Percentiles rank a stretch among this genome's conserved stretches.
Conservation (phyloP, 2,888 invertebrate species). For the Phortica okadai region DNA sequence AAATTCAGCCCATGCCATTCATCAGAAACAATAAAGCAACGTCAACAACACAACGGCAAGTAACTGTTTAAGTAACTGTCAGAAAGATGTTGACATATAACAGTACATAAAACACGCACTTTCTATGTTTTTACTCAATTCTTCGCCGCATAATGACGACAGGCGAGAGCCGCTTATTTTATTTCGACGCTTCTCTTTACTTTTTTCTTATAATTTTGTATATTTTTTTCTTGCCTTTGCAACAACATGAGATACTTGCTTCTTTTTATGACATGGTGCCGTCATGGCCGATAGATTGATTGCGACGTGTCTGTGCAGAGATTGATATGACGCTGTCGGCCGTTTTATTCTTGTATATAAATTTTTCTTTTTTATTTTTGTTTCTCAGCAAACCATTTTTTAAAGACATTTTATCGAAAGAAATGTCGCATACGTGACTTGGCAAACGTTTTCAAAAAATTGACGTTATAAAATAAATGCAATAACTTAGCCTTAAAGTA, state of each 20-base stretch:
- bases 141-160: too few relatives aligned
- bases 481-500: conserved; percentile 3
- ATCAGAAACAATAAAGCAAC: background rate
- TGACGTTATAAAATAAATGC: background rate
- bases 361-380: too few relatives aligned
- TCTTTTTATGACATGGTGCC: background rate
- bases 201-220: background rate
- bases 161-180: background rate
- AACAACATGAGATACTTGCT: background rate
- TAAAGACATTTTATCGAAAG: background rate
- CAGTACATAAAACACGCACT: conserved; percentile 9
- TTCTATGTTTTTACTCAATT: background rate
- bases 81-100: conserved; percentile 16
- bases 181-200: background rate
- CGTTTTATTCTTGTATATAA: too few relatives aligned
- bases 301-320: conserved; percentile 18
- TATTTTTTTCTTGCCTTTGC: background rate
- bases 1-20: background rate
- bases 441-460: background rate
- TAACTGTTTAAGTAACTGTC: conserved; percentile 20
- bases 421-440: conserved; percentile 6
- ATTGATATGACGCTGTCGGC: conserved; percentile 1
- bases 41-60: background rate
- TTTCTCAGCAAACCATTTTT: background rate
- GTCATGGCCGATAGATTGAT: conserved; percentile 10